Base-by-base conservation (phyloP, 2,888 invertebrate species). In the Ecdyonurus torrentis region DNA sequence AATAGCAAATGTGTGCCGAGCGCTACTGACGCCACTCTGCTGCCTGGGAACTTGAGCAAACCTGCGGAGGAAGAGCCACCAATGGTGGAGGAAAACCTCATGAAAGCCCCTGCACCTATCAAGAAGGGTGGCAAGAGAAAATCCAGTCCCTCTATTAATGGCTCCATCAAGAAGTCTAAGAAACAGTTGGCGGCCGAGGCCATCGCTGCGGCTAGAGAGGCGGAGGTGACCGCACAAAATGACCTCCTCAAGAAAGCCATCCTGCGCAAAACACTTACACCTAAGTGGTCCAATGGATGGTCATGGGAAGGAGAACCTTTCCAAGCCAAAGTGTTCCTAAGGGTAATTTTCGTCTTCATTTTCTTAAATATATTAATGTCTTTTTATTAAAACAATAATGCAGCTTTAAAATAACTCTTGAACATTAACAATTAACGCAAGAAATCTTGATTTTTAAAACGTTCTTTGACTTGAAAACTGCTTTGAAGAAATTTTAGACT, bases 231-330 rank as follows among this genome's bases (percentile, higher is more conserved):
- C 7, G 55, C 55, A 5, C 55, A 55, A 5, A 55, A 55, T 20
- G 55, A 55, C 22, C 22, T 55, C 19, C 5, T 55, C 7, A 55
- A n/a, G 55, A 55, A 55, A 22, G 55, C n/a, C 5, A 55, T 5
- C 55, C 22, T 55, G 15, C n/a, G 55, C 7, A 55, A 55, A n/a
- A 20, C 55, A 7, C 22, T 55, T 7, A 22, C 55, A 18, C 85
- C 85, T 52, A 83, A 82, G 69, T 92, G 91, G 91, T 91, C 89
- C 72, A 93, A 94, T 73, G 93, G 93, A 25, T 94, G 94, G 94
- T 83, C 81, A 66, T 94, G 92, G 90, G 87, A 89, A 71, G 93
- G 93, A 60, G 85, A 89, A 68, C 80, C 88, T 37, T 89, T 85
- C 72, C 81, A 90, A 71, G 85, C 87, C 67, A 87, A 87, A 79